Evolutionary conservation across 2,113 vertebrate genomes (phyloP).

Genomic region (Tiliqua scincoides): DNA sequence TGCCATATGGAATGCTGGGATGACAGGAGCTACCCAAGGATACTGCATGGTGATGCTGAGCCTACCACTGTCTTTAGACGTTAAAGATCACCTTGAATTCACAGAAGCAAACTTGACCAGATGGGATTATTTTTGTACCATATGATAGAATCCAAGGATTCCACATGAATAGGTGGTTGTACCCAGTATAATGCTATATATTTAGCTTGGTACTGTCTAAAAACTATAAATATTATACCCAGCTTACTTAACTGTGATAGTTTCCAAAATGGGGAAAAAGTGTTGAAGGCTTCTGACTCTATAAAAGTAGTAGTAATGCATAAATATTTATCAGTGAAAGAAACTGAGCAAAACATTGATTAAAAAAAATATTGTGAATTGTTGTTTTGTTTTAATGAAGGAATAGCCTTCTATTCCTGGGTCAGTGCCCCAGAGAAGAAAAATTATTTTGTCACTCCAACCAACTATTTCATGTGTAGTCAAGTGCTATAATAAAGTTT

Average conservation of each 20-base stretch:
- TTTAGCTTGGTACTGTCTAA: neutral
- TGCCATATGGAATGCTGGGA: neutral
- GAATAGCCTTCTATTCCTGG: neutral
- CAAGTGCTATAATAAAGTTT: neutral
- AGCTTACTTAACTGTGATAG: neutral
- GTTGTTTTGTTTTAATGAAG: neutral
- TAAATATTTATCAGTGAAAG: neutral
- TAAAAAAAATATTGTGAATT: neutral
- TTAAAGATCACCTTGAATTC: no score
- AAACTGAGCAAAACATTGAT: neutral
- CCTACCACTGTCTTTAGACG: no score
- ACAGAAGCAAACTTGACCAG: neutral
- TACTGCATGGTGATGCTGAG: no score
- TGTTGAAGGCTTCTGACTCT: neutral
- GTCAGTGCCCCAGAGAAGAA: neutral
- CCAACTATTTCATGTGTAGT: neutral
- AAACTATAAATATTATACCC: neutral
- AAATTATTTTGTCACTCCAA: neutral
- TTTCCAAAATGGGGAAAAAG: neutral
- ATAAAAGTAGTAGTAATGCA: neutral
- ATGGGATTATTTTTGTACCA: conserved; percentile 47
- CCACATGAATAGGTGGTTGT: conserved; percentile 12
- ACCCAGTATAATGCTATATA: conserved; percentile 28
- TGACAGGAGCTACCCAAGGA: no score
- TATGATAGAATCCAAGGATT: conserved; percentile 33